Percentiles rank a stretch among this genome's conserved stretches.
These are phyloP conservation scores for Nasonia longicornis DNA, from an alignment of 1,140 invertebrate genomes.

Conservation along the genomic window DNA sequence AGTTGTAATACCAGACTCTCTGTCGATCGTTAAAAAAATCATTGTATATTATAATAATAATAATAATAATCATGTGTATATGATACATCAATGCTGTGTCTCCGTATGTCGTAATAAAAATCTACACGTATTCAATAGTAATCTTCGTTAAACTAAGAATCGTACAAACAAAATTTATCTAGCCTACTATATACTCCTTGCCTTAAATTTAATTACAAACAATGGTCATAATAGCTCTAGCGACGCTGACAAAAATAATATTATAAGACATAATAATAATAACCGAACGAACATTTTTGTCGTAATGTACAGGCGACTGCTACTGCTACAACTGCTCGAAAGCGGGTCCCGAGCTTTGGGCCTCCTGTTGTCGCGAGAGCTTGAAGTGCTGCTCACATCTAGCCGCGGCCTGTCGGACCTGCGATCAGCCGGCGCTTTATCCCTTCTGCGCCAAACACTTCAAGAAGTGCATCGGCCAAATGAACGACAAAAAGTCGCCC, in stretches of 20 bases:
- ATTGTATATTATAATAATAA: neutral
- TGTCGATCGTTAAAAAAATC: neutral
- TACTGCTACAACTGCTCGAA: conserved; percentile 66
- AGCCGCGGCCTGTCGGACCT: conserved; percentile 66
- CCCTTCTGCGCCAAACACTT: conserved; percentile 67
- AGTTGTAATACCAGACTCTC: neutral
- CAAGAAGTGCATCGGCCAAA: conserved; percentile 62
- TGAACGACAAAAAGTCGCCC: conserved; percentile 55
- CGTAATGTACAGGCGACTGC: conserved; percentile 58
- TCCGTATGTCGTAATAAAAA: neutral
- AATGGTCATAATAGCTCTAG: too few relatives aligned
- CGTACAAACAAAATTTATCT: too few relatives aligned
- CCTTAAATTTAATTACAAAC: too few relatives aligned
- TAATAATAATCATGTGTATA: neutral
- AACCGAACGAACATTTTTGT: neutral
- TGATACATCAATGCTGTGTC: neutral
- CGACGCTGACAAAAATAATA: neutral
- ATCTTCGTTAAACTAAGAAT: too few relatives aligned
- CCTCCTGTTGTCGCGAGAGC: conserved; percentile 65
- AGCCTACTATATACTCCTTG: too few relatives aligned
- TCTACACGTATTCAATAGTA: too few relatives aligned
- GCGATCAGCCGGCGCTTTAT: conserved; percentile 63
- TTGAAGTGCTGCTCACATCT: conserved; percentile 66
- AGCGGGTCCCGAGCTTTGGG: conserved; percentile 65
- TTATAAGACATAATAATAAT: neutral